Conservation (phyloP, 1,140 invertebrate species). For the Zelostemma sp. region DNA sequence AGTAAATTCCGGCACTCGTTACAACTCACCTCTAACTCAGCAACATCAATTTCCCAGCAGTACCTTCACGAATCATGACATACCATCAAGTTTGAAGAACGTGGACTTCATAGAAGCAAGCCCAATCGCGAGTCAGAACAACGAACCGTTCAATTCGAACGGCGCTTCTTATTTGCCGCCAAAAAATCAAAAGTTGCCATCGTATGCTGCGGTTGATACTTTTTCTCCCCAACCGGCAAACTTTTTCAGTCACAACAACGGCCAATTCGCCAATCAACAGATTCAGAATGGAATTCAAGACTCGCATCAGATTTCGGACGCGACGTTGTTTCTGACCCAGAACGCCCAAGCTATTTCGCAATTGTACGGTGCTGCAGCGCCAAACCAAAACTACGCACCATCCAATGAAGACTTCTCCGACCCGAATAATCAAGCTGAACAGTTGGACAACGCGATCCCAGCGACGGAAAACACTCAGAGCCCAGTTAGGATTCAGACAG, state of each 20-base stretch:
- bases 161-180: constrained; percentile 66
- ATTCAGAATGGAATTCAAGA: constrained; percentile 43
- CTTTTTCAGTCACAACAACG: neutral
- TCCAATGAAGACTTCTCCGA: constrained; percentile 39
- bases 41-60: constrained; percentile 26
- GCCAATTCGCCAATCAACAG: constrained; percentile 13
- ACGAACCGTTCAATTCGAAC: constrained; percentile 58
- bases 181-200: constrained; percentile 61
- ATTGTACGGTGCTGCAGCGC: constrained; percentile 56
- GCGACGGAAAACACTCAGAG: constrained; percentile 20
- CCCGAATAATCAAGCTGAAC: constrained; percentile 44
- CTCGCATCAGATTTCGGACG: constrained; percentile 61
- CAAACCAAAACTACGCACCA: constrained; percentile 59
- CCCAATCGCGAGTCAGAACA: constrained; percentile 64
- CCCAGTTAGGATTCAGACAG: constrained; percentile 9
- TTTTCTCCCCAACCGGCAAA: constrained; percentile 37
- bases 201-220: constrained; percentile 16
- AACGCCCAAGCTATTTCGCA: constrained; percentile 65
- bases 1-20: neutral
- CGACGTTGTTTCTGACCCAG: constrained; percentile 57
- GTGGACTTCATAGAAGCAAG: constrained; percentile 50
- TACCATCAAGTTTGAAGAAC: constrained; percentile 52
- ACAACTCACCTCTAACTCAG: constrained; percentile 40
- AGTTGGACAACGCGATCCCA: constrained; percentile 28
- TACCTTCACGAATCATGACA: constrained; percentile 34